Conservation (phyloP, 2,113 vertebrate species). For the Otis tarda region DNA sequence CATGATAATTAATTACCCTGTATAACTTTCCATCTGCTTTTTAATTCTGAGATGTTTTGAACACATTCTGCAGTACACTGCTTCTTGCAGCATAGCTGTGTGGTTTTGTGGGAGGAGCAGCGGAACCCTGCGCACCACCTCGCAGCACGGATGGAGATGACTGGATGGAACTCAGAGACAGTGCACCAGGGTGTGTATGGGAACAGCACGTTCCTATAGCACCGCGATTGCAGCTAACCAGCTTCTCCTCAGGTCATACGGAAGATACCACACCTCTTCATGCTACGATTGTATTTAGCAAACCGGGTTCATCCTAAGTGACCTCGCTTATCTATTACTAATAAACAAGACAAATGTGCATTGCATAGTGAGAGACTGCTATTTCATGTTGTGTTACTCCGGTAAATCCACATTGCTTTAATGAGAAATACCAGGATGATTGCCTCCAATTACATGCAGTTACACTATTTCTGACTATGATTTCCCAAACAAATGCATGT, state of each 20-base stretch:
- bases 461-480: neutral
- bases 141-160: neutral
- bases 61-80: neutral
- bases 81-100: neutral
- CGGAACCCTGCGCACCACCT: neutral
- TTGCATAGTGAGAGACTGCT: neutral
- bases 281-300: neutral
- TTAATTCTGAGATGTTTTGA: neutral
- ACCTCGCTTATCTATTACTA: neutral
- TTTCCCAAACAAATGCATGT: neutral
- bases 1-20: neutral
- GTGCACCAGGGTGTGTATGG: neutral
- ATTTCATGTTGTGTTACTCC: neutral
- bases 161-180: neutral
- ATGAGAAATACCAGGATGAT: neutral
- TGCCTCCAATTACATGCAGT: neutral
- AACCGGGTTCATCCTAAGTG: neutral
- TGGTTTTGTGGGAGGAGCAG: neutral
- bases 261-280: neutral
- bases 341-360: neutral
- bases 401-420: neutral
- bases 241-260: neutral
- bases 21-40: neutral
- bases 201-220: neutral
- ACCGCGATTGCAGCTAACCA: accelerated